These are phyloP conservation scores for Epinotia demarniana DNA, from an alignment of 2,888 invertebrate genomes.

Conservation along the genomic window DNA sequence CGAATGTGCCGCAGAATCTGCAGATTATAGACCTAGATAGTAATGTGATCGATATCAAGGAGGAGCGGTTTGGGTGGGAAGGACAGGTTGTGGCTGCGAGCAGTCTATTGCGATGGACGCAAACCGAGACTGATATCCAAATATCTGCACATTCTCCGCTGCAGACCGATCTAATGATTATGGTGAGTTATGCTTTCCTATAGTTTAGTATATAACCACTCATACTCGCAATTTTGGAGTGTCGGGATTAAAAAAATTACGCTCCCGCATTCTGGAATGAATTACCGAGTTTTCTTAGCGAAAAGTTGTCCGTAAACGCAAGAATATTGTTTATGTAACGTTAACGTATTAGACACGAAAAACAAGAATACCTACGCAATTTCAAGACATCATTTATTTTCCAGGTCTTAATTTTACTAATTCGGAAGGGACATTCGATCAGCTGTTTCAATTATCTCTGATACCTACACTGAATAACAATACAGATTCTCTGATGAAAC, in stretches of 20 bases:
- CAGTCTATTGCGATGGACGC: constrained; percentile 69
- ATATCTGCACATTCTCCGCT: constrained; percentile 70
- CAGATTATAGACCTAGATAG: constrained; percentile 76
- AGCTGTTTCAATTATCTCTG: neutral
- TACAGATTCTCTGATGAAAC: neutral
- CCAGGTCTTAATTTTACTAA: neutral
- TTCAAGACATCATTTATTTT: too few relatives aligned
- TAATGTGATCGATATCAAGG: constrained; percentile 75
- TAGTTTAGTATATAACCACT: neutral
- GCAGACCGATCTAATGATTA: constrained; percentile 75
- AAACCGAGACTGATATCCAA: constrained; percentile 69
- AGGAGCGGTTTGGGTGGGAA: constrained; percentile 63
- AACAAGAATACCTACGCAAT: neutral
- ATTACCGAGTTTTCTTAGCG: neutral
- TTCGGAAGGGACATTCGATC: neutral
- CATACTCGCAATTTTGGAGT: neutral
- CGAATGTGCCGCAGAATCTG: constrained; percentile 75
- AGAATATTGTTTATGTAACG: neutral
- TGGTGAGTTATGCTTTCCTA: constrained; percentile 65
- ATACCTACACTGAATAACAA: neutral
- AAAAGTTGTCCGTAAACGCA: neutral
- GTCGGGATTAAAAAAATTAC: neutral
- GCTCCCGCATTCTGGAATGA: too few relatives aligned
- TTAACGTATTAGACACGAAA: too few relatives aligned
- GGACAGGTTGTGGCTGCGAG: constrained; percentile 73